Evolutionary conservation across 2,797 vertebrate species (phyloP).

Genomic region (Otolemur crassicaudatus): DNA sequence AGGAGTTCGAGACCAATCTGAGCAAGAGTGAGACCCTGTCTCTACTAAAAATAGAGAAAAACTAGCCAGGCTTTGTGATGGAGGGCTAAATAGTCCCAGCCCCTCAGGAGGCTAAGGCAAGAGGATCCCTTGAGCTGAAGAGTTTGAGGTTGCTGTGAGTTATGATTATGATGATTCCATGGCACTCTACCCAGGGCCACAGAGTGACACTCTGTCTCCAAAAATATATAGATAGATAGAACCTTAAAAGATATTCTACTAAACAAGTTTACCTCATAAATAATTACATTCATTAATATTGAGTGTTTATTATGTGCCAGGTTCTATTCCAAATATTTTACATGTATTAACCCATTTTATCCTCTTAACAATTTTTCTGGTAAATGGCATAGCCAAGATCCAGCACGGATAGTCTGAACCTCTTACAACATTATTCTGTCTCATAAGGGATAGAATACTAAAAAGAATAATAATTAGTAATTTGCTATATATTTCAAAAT

Average conservation of each 20-base stretch:
- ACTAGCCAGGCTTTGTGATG: too few relatives aligned
- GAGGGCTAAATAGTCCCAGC: too few relatives aligned
- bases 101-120: too few relatives aligned
- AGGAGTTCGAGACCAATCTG: too few relatives aligned
- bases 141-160: too few relatives aligned
- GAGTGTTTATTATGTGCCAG: not conserved
- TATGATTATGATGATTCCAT: too few relatives aligned
- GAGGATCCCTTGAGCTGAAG: too few relatives aligned
- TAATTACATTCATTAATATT: not conserved
- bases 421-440: not conserved
- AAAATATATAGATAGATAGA: not conserved
- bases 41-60: too few relatives aligned
- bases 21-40: too few relatives aligned
- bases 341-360: not conserved
- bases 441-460: not conserved
- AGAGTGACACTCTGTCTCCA: too few relatives aligned
- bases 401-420: not conserved
- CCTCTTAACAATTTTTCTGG: not conserved
- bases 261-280: not conserved
- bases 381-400: constrained; percentile 9
- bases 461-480: constrained; percentile 10
- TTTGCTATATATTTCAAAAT: not conserved
- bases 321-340: constrained; percentile 31
- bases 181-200: too few relatives aligned
- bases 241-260: not conserved